phyloP scores from a whole-genome alignment of 2,113 vertebrate species.

The Gnathonemus longibarbis region DNA sequence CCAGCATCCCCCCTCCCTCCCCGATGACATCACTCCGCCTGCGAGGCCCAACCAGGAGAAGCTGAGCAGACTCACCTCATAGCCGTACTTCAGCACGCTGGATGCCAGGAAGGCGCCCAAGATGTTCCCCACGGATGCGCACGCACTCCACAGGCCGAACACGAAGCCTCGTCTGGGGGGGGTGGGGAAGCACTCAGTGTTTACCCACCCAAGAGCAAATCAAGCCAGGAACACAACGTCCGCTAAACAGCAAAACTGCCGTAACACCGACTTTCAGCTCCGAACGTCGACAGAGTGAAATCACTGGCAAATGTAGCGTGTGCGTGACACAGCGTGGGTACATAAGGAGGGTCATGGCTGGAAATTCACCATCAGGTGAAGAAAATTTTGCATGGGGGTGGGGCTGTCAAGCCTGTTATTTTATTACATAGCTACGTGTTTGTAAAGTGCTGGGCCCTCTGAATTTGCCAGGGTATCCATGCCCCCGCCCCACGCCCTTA shows the following conservation, averaged over 20 bases:
- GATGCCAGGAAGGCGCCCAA: constrained; percentile 88
- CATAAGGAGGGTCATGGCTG: background rate
- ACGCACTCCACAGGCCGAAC: constrained; percentile 94
- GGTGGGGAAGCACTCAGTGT: constrained; percentile 8
- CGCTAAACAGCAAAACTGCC: background rate
- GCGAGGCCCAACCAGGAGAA: background rate
- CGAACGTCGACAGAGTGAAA: background rate
- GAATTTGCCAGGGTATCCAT: background rate
- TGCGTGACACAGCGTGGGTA: background rate
- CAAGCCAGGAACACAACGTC: background rate
- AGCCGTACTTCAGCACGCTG: constrained; percentile 85
- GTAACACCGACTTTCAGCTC: background rate
- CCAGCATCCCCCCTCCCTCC: background rate
- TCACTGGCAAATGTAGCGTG: background rate
- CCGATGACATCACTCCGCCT: background rate
- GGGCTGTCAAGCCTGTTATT: background rate
- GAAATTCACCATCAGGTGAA: background rate
- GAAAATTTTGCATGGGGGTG: background rate
- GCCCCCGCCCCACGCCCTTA: background rate
- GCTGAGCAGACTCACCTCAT: constrained; percentile 67
- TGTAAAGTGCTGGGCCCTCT: no score
- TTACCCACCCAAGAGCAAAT: background rate
- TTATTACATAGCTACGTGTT: background rate
- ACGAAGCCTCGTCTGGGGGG: constrained; percentile 78
- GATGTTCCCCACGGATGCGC: constrained; percentile 93